phyloP scores from a whole-genome alignment of 1,140 invertebrate genomes.

The Trichonephila inaurata region DNA sequence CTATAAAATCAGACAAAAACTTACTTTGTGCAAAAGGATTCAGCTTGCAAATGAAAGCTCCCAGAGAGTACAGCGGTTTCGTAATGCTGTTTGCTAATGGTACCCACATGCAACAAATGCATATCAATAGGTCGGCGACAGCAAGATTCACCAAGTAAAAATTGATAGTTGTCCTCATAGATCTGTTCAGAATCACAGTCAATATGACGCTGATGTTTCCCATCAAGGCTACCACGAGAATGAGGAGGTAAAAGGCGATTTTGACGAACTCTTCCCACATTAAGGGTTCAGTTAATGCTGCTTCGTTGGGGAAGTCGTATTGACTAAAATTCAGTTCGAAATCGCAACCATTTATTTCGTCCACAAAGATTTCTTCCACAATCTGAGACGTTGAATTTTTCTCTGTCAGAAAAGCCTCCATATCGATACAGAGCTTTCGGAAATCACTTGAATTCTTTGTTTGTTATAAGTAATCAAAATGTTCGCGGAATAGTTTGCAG shows the following conservation, averaged over 20 bases:
- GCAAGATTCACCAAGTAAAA: constrained; percentile 81
- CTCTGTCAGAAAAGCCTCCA: neutral
- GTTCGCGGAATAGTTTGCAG: neutral
- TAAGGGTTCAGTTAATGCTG: constrained; percentile 75
- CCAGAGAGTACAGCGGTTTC: constrained; percentile 80
- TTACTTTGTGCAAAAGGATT: constrained; percentile 83
- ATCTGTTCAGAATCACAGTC: constrained; percentile 82
- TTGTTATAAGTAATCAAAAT: neutral
- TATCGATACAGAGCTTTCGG: neutral
- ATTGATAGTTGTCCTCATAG: constrained; percentile 81
- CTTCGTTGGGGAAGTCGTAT: constrained; percentile 63
- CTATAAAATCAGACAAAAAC: constrained; percentile 67
- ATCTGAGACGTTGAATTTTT: neutral
- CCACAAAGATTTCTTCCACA: constrained; percentile 20
- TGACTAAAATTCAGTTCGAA: constrained; percentile 78
- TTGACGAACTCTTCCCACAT: constrained; percentile 80
- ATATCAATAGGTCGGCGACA: constrained; percentile 81
- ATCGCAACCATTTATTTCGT: neutral
- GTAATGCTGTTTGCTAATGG: constrained; percentile 81
- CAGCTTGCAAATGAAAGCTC: constrained; percentile 82
- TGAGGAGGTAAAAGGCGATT: constrained; percentile 79
- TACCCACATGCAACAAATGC: constrained; percentile 82
- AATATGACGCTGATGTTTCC: constrained; percentile 83
- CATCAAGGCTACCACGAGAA: constrained; percentile 80
- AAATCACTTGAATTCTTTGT: neutral